These are phyloP conservation scores for Chloroclystis v-ata DNA, from an alignment of 2,888 invertebrate genomes.

Conservation along the genomic window DNA sequence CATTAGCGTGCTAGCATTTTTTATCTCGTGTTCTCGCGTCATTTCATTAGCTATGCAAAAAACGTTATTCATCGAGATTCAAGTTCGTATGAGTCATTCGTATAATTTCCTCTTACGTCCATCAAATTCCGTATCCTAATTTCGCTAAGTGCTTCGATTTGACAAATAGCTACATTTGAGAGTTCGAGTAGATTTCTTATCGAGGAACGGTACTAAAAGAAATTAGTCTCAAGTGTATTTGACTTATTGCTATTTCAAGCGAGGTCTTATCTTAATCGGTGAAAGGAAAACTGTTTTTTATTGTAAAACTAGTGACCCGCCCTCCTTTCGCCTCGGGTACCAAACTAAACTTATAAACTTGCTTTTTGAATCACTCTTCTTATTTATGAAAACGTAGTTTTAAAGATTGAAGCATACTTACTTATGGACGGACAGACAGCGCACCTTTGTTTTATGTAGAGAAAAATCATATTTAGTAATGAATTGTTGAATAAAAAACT, in stretches of 20 bases:
- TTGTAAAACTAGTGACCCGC: too few species aligned
- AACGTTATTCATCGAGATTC: not conserved
- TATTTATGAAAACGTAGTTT: too few species aligned
- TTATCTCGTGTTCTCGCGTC: not conserved
- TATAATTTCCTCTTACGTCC: constrained; percentile 6
- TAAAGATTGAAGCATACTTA: too few species aligned
- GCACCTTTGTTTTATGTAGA: too few species aligned
- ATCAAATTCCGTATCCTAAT: constrained; percentile 24
- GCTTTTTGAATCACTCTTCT: too few species aligned
- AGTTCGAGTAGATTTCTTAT: constrained; percentile 27
- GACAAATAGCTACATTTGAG: constrained; percentile 26
- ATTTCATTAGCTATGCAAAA: not conserved
- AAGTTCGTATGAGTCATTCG: not conserved
- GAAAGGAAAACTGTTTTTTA: constrained; percentile 12
- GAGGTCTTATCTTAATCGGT: constrained; percentile 12
- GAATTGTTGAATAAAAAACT: too few species aligned
- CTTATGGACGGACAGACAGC: too few species aligned
- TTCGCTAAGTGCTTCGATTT: constrained; percentile 31
- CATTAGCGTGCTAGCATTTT: too few species aligned
- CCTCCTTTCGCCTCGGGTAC: too few species aligned
- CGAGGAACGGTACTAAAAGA: constrained; percentile 26
- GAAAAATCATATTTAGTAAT: too few species aligned
- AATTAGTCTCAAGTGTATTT: constrained; percentile 19
- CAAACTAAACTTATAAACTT: too few species aligned
- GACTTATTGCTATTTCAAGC: constrained; percentile 23